Evolutionary conservation across 2,113 vertebrate genomes (phyloP).

Genomic region (Motacilla alba): DNA sequence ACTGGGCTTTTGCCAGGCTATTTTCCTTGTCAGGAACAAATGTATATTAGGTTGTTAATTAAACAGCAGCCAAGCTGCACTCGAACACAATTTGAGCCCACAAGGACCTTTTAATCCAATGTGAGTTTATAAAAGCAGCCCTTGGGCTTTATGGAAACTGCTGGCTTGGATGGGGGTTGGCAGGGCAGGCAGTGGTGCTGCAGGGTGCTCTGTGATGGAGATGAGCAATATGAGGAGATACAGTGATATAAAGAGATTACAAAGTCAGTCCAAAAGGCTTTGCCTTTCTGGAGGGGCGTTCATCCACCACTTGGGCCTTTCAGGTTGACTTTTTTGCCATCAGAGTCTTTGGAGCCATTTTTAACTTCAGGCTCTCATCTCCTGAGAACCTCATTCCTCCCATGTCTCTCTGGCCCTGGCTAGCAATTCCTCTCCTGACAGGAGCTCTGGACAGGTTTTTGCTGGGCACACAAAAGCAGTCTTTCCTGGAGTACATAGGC

Average conservation of each 20-base stretch:
- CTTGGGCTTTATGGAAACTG: not conserved
- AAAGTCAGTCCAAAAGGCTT: not conserved
- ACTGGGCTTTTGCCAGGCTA: conserved; percentile 15
- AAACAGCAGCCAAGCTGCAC: conserved; percentile 7
- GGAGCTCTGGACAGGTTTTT: not conserved
- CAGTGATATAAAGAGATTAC: not conserved
- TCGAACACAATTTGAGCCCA: not conserved
- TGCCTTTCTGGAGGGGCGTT: not conserved
- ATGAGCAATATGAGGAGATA: not conserved
- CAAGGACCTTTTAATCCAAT: not conserved
- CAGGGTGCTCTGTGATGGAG: not conserved
- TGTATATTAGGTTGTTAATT: conserved; percentile 45
- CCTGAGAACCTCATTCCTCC: not conserved
- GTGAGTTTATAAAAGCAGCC: not conserved
- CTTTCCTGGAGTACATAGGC: not conserved
- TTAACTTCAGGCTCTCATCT: not conserved
- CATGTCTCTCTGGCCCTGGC: not conserved
- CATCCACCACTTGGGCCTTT: rapidly evolving
- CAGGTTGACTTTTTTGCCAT: not conserved
- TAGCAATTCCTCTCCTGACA: not conserved
- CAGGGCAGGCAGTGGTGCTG: not conserved
- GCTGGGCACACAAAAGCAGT: not conserved
- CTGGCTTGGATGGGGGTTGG: not conserved
- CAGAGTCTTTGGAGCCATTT: not conserved
- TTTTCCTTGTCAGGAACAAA: conserved; percentile 45